Base-by-base conservation (phyloP, 2,113 vertebrate species). In the Melanerpes aurifrons region DNA sequence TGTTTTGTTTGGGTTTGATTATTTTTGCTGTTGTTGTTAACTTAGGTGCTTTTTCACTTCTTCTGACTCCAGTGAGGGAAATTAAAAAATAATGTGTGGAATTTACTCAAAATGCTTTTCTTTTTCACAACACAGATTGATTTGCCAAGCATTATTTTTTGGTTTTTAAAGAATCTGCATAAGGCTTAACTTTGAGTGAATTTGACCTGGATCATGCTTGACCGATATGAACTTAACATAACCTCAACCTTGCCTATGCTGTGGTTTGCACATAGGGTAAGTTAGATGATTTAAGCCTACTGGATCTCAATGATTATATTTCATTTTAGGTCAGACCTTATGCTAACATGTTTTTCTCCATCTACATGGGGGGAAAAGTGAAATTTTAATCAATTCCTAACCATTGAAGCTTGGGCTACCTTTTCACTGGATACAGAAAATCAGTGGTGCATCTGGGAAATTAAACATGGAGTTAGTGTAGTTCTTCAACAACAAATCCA, bases 1-100 rank as follows among this genome's bases (percentile, higher is more conserved):
- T 0, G 2, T 32, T 7, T 66, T 16, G 5, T 57, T 83, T 53
- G 18, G 1, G 9, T 26, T 74, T 1, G 1, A 29, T 61, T 7
- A 10, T 17, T 4, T 8, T 29, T 82, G 71, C 45, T 81, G 40
- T 40, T 40, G 40, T 83, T 59, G 8, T 76, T 67, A 53, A 31
- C 32, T 26, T 77, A 50, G n/a, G 14, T 77, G 13, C 4, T 81
- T 88, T 86, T 86, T 61, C 3, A 25, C 10, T 48, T 84, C 9
- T 45, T 82, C 20, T 20, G 59, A 50, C 57, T 63, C 6, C 10
- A 48, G 6, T 43, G 28, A 64, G 15, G 8, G 14, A 70, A 72
- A 76, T 45, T 7, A 37, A 24, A 67, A 31, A 59, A 50, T 47
- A 35, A 62, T 5, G 8, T 3, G 82, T 66, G 40, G 7, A 37